phyloP scores from a whole-genome alignment of 2,113 vertebrate species.

The Asarcornis scutulata region DNA sequence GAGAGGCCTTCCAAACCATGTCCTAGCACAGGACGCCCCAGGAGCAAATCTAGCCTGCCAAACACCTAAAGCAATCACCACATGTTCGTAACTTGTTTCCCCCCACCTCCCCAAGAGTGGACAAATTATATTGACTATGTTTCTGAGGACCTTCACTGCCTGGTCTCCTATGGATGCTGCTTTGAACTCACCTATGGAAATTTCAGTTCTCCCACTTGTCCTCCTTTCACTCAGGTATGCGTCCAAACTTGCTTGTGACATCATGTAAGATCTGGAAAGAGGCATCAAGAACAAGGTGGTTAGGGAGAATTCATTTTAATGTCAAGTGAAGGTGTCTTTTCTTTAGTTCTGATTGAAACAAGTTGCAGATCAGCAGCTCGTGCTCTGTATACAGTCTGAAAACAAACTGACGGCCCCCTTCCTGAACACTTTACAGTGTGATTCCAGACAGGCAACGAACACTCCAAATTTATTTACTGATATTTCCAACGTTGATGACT shows the following conservation, averaged over 20 bases:
- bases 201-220: neutral
- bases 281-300: neutral
- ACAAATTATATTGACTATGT: accelerated
- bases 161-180: neutral
- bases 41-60: neutral
- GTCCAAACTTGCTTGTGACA: neutral
- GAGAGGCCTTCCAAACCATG: neutral
- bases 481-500: neutral
- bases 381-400: neutral
- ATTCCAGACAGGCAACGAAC: neutral
- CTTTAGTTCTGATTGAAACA: neutral
- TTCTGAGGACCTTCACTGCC: neutral
- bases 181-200: neutral
- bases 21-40: neutral
- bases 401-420: neutral
- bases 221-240: neutral
- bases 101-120: neutral
- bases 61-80: neutral
- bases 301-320: neutral
- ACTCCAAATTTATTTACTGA: neutral
- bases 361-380: neutral
- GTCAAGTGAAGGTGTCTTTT: neutral
- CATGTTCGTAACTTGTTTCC: accelerated
- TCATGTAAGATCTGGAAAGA: accelerated
- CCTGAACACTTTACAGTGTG: neutral